Percentiles rank a stretch among this genome's conserved stretches.
Conservation (phyloP, 2,797 vertebrate genomes). For the Pteronotus mesoamericanus region DNA sequence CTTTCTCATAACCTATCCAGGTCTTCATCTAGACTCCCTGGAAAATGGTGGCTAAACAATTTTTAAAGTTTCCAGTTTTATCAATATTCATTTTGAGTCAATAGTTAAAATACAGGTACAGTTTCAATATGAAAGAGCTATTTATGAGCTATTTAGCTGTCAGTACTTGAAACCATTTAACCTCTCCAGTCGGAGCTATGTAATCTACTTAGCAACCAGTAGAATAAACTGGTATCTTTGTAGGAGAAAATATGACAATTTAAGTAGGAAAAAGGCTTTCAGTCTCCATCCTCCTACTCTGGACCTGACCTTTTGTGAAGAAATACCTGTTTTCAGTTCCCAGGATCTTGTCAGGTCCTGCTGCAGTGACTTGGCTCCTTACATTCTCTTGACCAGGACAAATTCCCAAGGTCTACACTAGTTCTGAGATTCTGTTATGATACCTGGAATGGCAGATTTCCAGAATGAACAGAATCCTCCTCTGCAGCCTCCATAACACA, state of each 20-base stretch:
- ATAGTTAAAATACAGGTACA: background rate
- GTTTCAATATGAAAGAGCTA: no score
- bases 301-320: background rate
- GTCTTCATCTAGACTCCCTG: background rate
- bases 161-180: background rate
- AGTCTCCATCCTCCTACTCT: background rate
- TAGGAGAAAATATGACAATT: background rate
- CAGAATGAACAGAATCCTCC: background rate
- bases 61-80: background rate
- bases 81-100: background rate
- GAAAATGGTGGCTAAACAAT: background rate
- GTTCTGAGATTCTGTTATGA: background rate
- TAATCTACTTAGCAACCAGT: background rate
- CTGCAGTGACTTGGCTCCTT: background rate
- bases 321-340: background rate
- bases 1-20: background rate
- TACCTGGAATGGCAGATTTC: background rate
- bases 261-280: background rate
- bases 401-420: background rate
- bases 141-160: background rate
- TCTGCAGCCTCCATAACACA: background rate
- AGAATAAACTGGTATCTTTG: background rate
- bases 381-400: background rate
- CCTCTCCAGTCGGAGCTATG: no score
- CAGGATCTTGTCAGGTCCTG: background rate